phyloP scores from a whole-genome alignment of 2,113 vertebrate genomes.

The Octodon degus region DNA sequence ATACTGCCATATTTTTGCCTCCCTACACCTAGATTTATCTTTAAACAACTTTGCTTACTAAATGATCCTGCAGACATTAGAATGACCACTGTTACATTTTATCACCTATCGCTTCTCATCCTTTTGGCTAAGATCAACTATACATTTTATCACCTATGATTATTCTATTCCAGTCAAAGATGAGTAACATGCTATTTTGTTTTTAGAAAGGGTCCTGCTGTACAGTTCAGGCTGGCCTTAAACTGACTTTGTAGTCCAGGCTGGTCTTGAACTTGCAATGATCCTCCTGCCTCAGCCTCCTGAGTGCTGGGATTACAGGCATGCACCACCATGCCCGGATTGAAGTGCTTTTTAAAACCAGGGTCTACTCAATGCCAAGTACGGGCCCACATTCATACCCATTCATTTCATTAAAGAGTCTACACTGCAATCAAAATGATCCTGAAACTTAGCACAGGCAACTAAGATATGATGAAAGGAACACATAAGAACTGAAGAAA shows the following conservation, averaged over 20 bases:
- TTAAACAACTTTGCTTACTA: conserved; percentile 12
- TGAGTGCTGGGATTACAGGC: too few species aligned
- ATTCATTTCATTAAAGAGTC: background rate
- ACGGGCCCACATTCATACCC: background rate
- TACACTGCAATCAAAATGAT: background rate
- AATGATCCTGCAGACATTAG: background rate
- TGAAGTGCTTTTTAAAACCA: background rate
- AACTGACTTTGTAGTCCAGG: too few species aligned
- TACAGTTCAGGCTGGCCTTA: too few species aligned
- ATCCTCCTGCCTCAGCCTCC: too few species aligned
- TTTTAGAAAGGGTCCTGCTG: too few species aligned
- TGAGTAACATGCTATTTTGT: background rate
- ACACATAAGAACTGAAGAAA: background rate
- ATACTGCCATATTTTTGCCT: background rate
- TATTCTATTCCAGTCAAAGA: background rate
- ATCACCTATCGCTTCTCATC: background rate
- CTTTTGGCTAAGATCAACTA: too few species aligned
- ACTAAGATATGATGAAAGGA: background rate
- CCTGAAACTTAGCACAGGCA: background rate
- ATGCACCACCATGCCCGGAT: too few species aligned
- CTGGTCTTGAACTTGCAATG: too few species aligned
- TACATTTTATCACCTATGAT: background rate
- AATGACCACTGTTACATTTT: conserved; percentile 18
- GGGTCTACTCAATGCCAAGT: background rate
- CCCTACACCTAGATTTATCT: background rate